Evolutionary conservation across 2,797 vertebrate species (phyloP).

Genomic region (Menidia menidia): DNA sequence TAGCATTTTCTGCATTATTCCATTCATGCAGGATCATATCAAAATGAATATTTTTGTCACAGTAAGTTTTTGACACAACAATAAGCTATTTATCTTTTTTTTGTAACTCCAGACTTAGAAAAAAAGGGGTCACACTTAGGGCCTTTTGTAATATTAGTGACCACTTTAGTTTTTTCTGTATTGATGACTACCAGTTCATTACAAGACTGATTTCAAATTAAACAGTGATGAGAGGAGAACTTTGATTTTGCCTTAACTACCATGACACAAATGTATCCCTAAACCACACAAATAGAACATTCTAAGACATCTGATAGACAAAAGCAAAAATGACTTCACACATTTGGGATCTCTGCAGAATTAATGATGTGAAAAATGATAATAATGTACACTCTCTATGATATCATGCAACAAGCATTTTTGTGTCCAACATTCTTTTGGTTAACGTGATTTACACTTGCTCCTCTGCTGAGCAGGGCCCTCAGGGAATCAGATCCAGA

Average conservation of each 20-base stretch:
- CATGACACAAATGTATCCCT: not conserved
- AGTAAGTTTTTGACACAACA: not conserved
- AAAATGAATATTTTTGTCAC: not conserved
- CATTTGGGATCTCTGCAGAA: no score
- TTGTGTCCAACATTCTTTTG: constrained; percentile 6
- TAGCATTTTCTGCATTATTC: not conserved
- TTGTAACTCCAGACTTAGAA: no score
- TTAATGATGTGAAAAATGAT: no score
- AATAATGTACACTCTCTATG: no score
- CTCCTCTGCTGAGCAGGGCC: constrained; percentile 25
- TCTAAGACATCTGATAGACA: not conserved
- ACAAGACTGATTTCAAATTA: not conserved
- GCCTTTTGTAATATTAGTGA: no score
- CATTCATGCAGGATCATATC: not conserved
- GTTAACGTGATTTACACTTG: constrained; percentile 31
- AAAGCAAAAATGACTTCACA: not conserved
- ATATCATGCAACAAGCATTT: constrained; percentile 14
- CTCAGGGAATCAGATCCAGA: constrained; percentile 27
- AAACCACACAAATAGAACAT: not conserved
- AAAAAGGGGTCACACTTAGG: not conserved
- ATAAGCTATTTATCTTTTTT: not conserved
- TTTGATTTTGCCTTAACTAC: not conserved
- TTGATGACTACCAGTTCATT: not conserved
- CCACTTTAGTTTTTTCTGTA: no score
- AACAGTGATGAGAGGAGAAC: not conserved